Evolutionary conservation across 1,140 invertebrate species (phyloP).

Genomic region (Drosophila ambigua): DNA sequence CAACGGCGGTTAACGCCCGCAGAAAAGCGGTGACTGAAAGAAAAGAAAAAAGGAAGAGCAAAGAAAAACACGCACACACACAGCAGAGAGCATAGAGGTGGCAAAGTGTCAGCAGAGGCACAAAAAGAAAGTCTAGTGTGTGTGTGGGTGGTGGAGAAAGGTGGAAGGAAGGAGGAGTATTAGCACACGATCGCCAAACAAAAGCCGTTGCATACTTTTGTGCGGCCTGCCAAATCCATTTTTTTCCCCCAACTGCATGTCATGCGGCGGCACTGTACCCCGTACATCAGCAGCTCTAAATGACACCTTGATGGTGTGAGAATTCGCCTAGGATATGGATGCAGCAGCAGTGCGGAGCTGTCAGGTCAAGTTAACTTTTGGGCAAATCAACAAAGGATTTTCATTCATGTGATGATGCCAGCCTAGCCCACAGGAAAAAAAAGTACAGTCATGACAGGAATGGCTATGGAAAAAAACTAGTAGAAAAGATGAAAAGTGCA

Average conservation of each 20-base stretch:
- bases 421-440: background rate
- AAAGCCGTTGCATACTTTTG: constrained; percentile 50
- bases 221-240: constrained; percentile 31
- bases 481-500: background rate
- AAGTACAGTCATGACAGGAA: background rate
- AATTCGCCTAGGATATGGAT: constrained; percentile 16
- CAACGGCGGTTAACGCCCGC: constrained; percentile 72
- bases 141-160: background rate
- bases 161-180: constrained; percentile 15
- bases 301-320: constrained; percentile 40
- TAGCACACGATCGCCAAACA: constrained; percentile 61
- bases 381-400: constrained; percentile 4
- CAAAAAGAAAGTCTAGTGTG: constrained; percentile 5
- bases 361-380: constrained; percentile 17
- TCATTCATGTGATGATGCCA: constrained; percentile 2
- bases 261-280: constrained; percentile 27
- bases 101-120: constrained; percentile 18
- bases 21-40: constrained; percentile 50
- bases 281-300: constrained; percentile 13
- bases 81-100: constrained; percentile 31
- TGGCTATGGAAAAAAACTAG: too few relatives aligned
- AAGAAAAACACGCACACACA: constrained; percentile 14
- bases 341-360: constrained; percentile 5
- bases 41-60: constrained; percentile 20
- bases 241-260: background rate